phyloP scores from a whole-genome alignment of 2,113 vertebrate genomes.

The Oplegnathus fasciatus region DNA sequence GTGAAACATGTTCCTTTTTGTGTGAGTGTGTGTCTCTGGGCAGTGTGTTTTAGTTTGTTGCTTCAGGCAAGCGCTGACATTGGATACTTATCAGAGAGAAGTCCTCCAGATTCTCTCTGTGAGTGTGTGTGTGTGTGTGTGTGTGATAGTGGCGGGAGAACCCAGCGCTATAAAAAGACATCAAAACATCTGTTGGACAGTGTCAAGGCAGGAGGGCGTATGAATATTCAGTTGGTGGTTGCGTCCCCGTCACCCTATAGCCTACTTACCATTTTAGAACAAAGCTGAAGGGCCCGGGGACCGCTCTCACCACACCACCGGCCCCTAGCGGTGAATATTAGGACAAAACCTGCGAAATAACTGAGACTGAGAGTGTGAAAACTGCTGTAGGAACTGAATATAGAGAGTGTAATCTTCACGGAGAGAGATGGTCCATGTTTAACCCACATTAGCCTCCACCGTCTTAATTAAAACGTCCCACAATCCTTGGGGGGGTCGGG shows the following conservation, averaged over 20 bases:
- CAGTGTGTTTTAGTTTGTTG: conserved; percentile 45
- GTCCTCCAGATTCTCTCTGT: conserved; percentile 57
- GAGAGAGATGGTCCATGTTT: conserved; percentile 62
- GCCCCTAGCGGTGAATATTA: conserved; percentile 1
- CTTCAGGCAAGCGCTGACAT: conserved; percentile 57
- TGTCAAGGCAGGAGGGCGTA: conserved; percentile 22
- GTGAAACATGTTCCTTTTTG: conserved; percentile 18
- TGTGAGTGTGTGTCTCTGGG: conserved; percentile 41
- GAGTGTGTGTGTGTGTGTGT: conserved; percentile 18
- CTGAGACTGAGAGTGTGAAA: conserved; percentile 16
- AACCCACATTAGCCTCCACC: conserved; percentile 71
- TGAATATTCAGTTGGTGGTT: conserved; percentile 60
- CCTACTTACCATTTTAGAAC: conserved; percentile 66
- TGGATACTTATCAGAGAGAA: conserved; percentile 69
- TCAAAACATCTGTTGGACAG: conserved; percentile 69
- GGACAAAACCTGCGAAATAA: conserved; percentile 30
- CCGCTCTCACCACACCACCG: background rate
- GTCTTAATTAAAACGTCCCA: conserved; percentile 73
- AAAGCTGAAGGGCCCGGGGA: conserved; percentile 34
- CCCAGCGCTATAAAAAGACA: conserved; percentile 74
- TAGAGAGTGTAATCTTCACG: conserved; percentile 18
- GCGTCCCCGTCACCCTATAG: conserved; percentile 38
- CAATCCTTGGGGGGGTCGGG: conserved; percentile 32
- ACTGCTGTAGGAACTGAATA: conserved; percentile 22
- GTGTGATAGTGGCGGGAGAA: conserved; percentile 55